Evolutionary conservation across 2,888 invertebrate genomes (phyloP), one percentile per base, ranked within the genome.

Genomic region (Stictocephala bisonia): DNA sequence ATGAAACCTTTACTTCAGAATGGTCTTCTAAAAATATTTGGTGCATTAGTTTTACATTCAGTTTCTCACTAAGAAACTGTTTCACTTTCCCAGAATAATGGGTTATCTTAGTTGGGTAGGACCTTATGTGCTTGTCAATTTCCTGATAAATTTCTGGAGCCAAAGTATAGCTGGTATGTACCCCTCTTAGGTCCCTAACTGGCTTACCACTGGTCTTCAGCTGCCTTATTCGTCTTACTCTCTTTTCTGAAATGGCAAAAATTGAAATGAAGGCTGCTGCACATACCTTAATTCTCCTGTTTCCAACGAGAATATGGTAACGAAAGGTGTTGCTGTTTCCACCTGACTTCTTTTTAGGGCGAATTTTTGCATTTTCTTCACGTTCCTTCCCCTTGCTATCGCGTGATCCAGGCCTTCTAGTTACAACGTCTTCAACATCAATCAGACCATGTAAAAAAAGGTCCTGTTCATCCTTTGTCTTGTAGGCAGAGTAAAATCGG

Each of bases 1-100:
- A 78, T 20, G 53, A 76, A 51, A 78, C 75, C 22, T 68, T 51
- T 9, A 44, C 15, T 11, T 58, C 20, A 26, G 71, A 29, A 13
- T 60, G 29, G 41, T 56, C 27, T 26, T 18, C 20, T 29, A 9
- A 15, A 22, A 58, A 41, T 48, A 71, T 44, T 27, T 24, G 1
- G 4, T n/a, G 15, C 71, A 71, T 58, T 26, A 15, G 24, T 44
- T 60, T 40, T 22, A 35, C 15, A 22, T 41, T 71, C 24, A 71
- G 15, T 6, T 60, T 27, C 1, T 40, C 40, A 15, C 24, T 41
- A 9, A 40, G 31, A 44, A 27, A 60, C 9, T 58, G 11, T 4
- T 44, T 24, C 26, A 15, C 9, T 44, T 71, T 71, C 24, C 58
- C 50, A 26, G 29, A 15, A 29, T 69, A 69, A 29, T 51, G 50